Evolutionary conservation across 1,140 invertebrate genomes (phyloP).

Genomic region (Orius laevigatus): DNA sequence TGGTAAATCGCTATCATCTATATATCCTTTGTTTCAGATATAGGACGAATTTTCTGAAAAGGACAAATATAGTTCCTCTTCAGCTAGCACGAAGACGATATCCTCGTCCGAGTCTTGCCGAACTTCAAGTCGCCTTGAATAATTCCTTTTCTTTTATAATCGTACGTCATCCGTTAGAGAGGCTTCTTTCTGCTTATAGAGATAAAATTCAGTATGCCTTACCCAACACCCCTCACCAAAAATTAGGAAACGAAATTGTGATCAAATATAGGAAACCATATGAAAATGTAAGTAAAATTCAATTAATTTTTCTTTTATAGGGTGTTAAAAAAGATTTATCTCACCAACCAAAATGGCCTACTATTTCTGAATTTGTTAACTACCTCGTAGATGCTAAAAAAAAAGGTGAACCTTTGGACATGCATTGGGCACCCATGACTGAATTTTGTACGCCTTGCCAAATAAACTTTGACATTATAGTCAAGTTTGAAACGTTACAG

Average conservation of each 20-base stretch:
- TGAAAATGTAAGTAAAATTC: slow-evolving; percentile 9
- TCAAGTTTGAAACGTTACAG: slow-evolving; percentile 74
- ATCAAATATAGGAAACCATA: slow-evolving; percentile 40
- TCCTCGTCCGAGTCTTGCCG: slow-evolving; percentile 48
- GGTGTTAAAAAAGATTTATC: slow-evolving; percentile 18
- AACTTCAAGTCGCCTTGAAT: slow-evolving; percentile 41
- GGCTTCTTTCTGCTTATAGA: slow-evolving; percentile 74
- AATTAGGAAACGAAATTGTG: slow-evolving; percentile 57
- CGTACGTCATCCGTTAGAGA: slow-evolving; percentile 74
- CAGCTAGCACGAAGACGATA: slow-evolving; percentile 59
- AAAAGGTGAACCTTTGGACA: slow-evolving; percentile 53
- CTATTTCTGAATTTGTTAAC: slow-evolving; percentile 58
- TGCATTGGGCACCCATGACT: slow-evolving; percentile 79
- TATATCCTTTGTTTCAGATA: slow-evolving; percentile 32
- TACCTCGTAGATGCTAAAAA: slow-evolving; percentile 52
- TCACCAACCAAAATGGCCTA: slow-evolving; percentile 42
- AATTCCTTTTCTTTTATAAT: slow-evolving; percentile 66
- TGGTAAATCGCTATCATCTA: too few species aligned
- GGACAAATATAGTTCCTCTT: slow-evolving; percentile 57
- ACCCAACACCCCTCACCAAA: slow-evolving; percentile 63
- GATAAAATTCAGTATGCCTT: slow-evolving; percentile 72
- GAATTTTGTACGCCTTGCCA: slow-evolving; percentile 80
- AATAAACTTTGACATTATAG: slow-evolving; percentile 71
- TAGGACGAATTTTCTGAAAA: slow-evolving; percentile 52
- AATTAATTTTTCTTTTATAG: slow-evolving; percentile 5